Evolutionary conservation across 2,797 vertebrate species (phyloP).

Genomic region (Leuciscus waleckii): DNA sequence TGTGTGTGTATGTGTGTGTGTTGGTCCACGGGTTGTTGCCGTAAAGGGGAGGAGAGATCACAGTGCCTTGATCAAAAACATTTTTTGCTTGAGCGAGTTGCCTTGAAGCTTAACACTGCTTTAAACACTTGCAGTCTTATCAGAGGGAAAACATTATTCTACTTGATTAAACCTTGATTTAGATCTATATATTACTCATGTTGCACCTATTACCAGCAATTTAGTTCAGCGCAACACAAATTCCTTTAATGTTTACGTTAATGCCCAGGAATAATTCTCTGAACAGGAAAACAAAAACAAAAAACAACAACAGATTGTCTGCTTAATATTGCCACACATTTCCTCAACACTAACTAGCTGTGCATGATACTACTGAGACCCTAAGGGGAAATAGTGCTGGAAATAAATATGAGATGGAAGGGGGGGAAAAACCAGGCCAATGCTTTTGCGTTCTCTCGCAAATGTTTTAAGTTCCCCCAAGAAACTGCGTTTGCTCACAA

Average conservation of each 20-base stretch:
- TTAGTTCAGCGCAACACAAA: constrained; percentile 44
- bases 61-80: constrained; percentile 60
- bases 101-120: constrained; percentile 60
- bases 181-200: constrained; percentile 70
- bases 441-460: too few species aligned
- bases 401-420: neutral
- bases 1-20: constrained; percentile 43
- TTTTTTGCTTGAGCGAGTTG: constrained; percentile 52
- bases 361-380: neutral
- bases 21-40: neutral
- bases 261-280: constrained; percentile 32
- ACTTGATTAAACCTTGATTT: constrained; percentile 73
- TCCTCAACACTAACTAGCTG: neutral
- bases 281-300: neutral
- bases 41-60: constrained; percentile 32
- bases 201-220: constrained; percentile 68
- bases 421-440: too few species aligned
- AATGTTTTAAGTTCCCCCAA: too few species aligned
- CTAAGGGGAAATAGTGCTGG: neutral
- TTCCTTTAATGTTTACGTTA: constrained; percentile 57
- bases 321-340: constrained; percentile 34
- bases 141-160: constrained; percentile 71
- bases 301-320: constrained; percentile 23
- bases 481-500: too few species aligned
- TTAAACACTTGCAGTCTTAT: constrained; percentile 62